Conservation (phyloP, 2,888 invertebrate species). For the Apamea anceps region DNA sequence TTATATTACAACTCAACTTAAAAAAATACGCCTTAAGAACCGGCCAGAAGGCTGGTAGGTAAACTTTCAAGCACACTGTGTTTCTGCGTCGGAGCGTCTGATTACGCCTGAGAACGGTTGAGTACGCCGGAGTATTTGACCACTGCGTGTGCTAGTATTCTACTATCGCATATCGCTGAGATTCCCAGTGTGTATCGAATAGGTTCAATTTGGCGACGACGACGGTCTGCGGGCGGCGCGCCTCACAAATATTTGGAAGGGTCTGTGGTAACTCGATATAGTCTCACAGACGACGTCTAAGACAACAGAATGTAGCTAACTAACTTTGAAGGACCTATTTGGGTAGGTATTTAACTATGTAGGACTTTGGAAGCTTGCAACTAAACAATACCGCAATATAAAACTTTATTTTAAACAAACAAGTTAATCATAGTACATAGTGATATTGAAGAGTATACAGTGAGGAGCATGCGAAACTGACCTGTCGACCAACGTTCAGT, state of each 20-base stretch:
- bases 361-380: not conserved
- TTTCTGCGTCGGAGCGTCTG: not conserved
- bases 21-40: not conserved
- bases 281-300: not conserved
- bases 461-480: not conserved
- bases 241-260: slow-evolving; percentile 29
- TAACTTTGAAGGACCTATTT: not conserved
- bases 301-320: not conserved
- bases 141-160: not conserved
- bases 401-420: not conserved
- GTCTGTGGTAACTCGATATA: slow-evolving; percentile 25
- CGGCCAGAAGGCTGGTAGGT: not conserved
- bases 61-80: slow-evolving; percentile 8
- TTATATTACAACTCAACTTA: not conserved
- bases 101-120: not conserved
- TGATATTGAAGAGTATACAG: not conserved
- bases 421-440: too few species aligned
- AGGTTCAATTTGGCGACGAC: not conserved
- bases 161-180: not conserved
- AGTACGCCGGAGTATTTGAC: not conserved
- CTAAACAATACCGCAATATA: not conserved
- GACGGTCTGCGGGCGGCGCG: slow-evolving; percentile 5
- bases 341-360: not conserved
- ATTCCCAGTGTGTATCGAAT: slow-evolving; percentile 21
- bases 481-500: not conserved